Evolutionary conservation across 92 coral and sea anemone genomes (phyloP).

Genomic region (Actinernus sp.): DNA sequence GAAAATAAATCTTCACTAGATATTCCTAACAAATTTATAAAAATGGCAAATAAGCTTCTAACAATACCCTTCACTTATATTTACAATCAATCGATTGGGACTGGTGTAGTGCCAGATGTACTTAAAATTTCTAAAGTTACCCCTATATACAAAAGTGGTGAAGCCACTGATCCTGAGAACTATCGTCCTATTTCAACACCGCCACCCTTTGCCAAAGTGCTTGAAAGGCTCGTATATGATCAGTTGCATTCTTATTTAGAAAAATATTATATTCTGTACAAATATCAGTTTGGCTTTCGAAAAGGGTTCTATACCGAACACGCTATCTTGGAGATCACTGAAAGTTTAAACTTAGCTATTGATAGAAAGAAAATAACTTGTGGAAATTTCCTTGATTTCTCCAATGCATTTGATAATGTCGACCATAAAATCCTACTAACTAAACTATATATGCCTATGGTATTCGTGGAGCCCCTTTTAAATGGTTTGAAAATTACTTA

Average conservation of each 20-base stretch:
- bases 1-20: conserved; percentile 42
- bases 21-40: conserved; percentile 57
- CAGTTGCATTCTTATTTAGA: conserved; percentile 29
- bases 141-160: conserved; percentile 53
- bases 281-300: conserved; percentile 65
- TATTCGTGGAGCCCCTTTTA: conserved; percentile 19
- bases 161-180: conserved; percentile 40
- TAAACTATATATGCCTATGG: conserved; percentile 32
- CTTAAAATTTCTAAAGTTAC: conserved; percentile 54
- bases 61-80: conserved; percentile 43
- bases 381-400: conserved; percentile 40
- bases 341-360: conserved; percentile 22
- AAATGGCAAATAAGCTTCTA: conserved; percentile 46
- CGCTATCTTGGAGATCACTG: conserved; percentile 43
- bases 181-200: conserved; percentile 61
- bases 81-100: conserved; percentile 53
- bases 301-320: conserved; percentile 66
- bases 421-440: conserved; percentile 20
- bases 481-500: conserved; percentile 23
- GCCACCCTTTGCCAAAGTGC: conserved; percentile 59
- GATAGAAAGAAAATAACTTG: conserved; percentile 27
- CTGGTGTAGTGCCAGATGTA: conserved; percentile 46
- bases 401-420: conserved; percentile 45
- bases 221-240: conserved; percentile 66
- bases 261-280: conserved; percentile 23